Evolutionary conservation across 2,888 invertebrate species (phyloP), one percentile per base, ranked within the genome.

Genomic region (Mythimna ferrago): DNA sequence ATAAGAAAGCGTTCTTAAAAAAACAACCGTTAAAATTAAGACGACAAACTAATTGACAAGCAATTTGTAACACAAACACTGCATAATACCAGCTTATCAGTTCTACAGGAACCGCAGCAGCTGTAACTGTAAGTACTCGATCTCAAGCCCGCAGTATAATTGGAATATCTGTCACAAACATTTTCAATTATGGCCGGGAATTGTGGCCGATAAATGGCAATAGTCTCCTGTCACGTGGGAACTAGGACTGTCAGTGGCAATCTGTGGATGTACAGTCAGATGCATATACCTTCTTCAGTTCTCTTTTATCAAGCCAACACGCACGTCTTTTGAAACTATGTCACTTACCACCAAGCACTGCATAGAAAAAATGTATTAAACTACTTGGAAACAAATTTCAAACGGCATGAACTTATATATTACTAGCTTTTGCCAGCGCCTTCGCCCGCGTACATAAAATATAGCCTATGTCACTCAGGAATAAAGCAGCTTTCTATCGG

Each of bases 111-210:
- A 54, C 62, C 32, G 48, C 71, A 54, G 72, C 78, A 63, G 53
- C 66, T 66, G 71, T 65, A 51, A 61, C 53, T 67, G 41, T 21
- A 64, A 78, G 66, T 51, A 21, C 54, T 48, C 11, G 64, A 71
- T 76, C 57, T 56, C 62, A 68, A 73, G 21, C 53, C 54, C 35
- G 26, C 54, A 65, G 11, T 66, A 67, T 80, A 81, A 78, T 81
- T 81, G 73, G 68, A 78, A 78, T 81, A 81, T 81, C 73, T 73
- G 73, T 73, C 80, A 71, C 78, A 73, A 81, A 81, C 81, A 78
- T 68, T 78, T 81, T 81, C 81, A 73, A 81, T 81, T 78, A 81
- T 67, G 21, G 71, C 68, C 6, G 67, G 71, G 16, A 66, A 80
- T 76, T 80, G 80, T 68, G 58, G 26, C 66, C 81, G 68, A 68